phyloP scores from a whole-genome alignment of 2,797 vertebrate species.

The Diceros bicornis region DNA sequence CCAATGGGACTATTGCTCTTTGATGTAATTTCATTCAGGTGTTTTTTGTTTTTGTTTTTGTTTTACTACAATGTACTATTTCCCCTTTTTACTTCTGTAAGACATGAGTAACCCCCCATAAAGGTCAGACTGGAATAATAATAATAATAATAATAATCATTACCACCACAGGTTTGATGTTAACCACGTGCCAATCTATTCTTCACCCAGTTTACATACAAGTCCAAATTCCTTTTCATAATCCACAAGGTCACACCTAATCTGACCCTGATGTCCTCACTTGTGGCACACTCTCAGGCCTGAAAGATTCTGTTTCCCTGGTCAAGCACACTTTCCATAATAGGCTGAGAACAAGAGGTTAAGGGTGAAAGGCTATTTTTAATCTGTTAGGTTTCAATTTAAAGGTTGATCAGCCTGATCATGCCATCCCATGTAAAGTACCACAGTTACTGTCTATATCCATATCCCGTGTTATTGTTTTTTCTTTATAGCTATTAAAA shows the following conservation, averaged over 20 bases:
- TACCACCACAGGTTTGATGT: not conserved
- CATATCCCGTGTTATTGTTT: not conserved
- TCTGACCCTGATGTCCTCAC: not conserved
- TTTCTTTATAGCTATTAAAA: slow-evolving; percentile 6
- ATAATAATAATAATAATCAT: not conserved
- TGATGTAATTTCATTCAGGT: not conserved
- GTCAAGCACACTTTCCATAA: not conserved
- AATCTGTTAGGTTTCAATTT: not conserved
- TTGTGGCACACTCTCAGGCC: not conserved
- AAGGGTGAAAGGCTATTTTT: not conserved
- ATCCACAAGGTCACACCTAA: not conserved
- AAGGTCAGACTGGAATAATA: not conserved
- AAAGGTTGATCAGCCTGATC: not conserved
- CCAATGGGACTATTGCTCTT: not conserved
- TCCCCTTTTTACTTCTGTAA: not conserved
- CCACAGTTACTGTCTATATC: not conserved
- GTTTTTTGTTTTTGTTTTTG: not conserved
- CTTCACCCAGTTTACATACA: not conserved
- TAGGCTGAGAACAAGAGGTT: not conserved
- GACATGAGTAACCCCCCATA: not conserved
- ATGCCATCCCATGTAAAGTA: not conserved
- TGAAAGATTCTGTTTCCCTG: not conserved
- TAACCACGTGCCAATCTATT: not conserved
- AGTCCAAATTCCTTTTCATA: not conserved
- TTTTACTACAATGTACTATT: not conserved